phyloP scores from a whole-genome alignment of 2,888 invertebrate species.

The Octonoba sinensis region DNA sequence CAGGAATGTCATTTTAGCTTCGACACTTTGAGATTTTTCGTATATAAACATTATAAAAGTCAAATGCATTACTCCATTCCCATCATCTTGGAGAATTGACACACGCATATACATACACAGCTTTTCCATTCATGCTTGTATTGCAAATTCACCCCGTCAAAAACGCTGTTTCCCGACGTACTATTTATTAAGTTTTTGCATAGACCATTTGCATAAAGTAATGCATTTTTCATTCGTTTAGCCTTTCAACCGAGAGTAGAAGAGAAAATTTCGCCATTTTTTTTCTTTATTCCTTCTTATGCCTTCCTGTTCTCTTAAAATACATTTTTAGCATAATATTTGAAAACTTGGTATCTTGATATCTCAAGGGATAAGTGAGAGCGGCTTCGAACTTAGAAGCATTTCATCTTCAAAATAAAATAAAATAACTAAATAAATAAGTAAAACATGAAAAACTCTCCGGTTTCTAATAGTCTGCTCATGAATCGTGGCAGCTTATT shows the following conservation, averaged over 20 bases:
- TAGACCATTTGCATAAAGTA: conserved; percentile 25
- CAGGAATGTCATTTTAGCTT: neutral
- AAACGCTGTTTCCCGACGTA: conserved; percentile 8
- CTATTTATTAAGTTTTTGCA: conserved; percentile 22
- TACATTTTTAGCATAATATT: too few relatives aligned
- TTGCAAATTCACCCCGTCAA: conserved; percentile 20
- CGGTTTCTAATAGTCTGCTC: too few relatives aligned
- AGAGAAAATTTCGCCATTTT: conserved; percentile 4
- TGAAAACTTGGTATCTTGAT: too few relatives aligned
- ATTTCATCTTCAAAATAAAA: too few relatives aligned
- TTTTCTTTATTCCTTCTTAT: neutral
- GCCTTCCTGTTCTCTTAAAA: neutral
- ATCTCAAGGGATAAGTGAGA: too few relatives aligned
- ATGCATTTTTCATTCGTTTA: conserved; percentile 35
- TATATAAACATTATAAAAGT: conserved; percentile 15
- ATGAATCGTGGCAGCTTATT: too few relatives aligned
- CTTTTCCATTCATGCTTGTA: conserved; percentile 21
- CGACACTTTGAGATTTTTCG: conserved; percentile 2
- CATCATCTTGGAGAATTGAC: conserved; percentile 12
- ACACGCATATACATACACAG: conserved; percentile 1
- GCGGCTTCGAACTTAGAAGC: too few relatives aligned
- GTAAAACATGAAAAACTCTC: too few relatives aligned
- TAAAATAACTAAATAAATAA: too few relatives aligned
- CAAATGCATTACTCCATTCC: conserved; percentile 7
- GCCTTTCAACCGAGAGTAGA: conserved; percentile 13